Conservation (phyloP, 1,140 invertebrate genomes). For the Nylanderia fulva region DNA sequence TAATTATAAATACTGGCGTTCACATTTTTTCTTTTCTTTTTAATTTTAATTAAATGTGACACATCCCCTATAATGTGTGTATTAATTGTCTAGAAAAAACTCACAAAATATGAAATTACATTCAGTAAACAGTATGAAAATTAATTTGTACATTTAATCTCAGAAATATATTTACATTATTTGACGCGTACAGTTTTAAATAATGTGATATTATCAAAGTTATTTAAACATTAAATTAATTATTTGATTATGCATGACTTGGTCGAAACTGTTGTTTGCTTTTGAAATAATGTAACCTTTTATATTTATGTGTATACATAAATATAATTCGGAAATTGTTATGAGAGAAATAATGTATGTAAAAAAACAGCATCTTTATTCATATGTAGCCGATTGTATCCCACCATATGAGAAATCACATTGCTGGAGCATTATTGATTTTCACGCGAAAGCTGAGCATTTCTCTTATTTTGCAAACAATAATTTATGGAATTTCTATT, state of each 20-base stretch:
- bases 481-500: not conserved
- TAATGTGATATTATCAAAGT: not conserved
- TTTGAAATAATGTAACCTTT: not conserved
- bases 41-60: slow-evolving; percentile 7
- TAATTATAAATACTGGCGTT: not conserved
- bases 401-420: slow-evolving; percentile 23
- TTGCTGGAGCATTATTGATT: slow-evolving; percentile 82
- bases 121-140: not conserved
- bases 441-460: slow-evolving; percentile 79
- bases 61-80: not conserved
- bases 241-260: not conserved
- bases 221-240: slow-evolving; percentile 1
- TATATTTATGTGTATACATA: not conserved
- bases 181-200: not conserved
- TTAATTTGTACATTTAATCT: not conserved
- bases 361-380: not conserved
- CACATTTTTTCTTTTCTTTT: not conserved
- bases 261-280: not conserved
- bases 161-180: not conserved
- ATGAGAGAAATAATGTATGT: not conserved
- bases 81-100: not conserved
- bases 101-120: not conserved
- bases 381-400: not conserved
- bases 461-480: not conserved
- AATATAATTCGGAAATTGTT: not conserved